Evolutionary conservation across 2,113 vertebrate genomes (phyloP).

Genomic region (Ellobius talpinus): DNA sequence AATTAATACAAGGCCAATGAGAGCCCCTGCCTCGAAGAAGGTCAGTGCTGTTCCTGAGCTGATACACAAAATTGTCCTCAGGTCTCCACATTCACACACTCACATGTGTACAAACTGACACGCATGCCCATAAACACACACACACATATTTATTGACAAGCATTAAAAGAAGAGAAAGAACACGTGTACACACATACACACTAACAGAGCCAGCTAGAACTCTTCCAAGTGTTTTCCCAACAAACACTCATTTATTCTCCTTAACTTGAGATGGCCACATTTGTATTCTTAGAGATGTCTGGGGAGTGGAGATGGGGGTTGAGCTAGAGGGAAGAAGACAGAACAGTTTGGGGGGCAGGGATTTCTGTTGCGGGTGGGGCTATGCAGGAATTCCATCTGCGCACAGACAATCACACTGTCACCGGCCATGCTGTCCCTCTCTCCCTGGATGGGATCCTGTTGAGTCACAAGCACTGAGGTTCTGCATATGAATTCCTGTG

Average conservation of each 20-base stretch:
- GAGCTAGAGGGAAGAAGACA: neutral
- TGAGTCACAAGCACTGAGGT: no score
- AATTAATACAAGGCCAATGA: neutral
- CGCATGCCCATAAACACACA: neutral
- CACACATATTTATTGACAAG: neutral
- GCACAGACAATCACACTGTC: neutral
- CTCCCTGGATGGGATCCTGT: neutral
- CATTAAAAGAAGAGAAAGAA: neutral
- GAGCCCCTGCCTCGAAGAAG: neutral
- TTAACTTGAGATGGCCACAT: neutral
- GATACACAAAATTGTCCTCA: neutral
- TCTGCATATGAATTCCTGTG: neutral
- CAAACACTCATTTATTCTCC: neutral
- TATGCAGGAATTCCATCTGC: neutral
- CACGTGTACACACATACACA: neutral
- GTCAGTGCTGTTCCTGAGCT: neutral
- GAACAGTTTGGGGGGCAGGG: neutral
- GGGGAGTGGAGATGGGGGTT: no score
- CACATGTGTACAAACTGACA: neutral
- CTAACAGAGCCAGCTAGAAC: neutral
- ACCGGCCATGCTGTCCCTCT: accelerated
- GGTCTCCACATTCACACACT: neutral
- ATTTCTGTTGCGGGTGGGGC: no score
- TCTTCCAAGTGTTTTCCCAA: neutral
- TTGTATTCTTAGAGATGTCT: neutral